Evolutionary conservation across 2,888 invertebrate genomes (phyloP), one percentile per base, ranked within the genome.

Genomic region (Acleris laterana): DNA sequence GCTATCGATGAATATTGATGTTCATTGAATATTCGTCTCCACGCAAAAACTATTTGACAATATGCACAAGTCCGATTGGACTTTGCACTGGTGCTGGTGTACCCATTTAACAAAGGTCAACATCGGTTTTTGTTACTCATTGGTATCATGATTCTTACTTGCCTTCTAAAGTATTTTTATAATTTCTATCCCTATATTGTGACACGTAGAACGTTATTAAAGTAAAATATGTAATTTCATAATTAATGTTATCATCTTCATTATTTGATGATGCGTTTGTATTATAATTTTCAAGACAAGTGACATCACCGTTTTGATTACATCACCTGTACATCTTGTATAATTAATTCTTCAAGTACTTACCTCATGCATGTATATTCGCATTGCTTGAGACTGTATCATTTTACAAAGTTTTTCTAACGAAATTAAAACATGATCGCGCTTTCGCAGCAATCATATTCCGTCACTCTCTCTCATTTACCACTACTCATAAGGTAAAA

Each of bases 1-100:
- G 63, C 70, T 72, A 71, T 71, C 72, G 71, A 76, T 81, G 77
- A 77, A 81, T 82, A 81, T 76, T 74, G 72, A 77, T 78, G 76
- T 72, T 74, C 68, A 83, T 84, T 85, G 84, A 81, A 86, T 88
- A 89, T 88, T 84, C 83, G 83, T 78, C 76, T 68, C 65, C 61
- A 70, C 74, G 46, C 69, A 71, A 68, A 61, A 69, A 62, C 65
- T 25, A 42, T 53, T 44, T 51, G 25, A 28, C 25, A 56, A 50
- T 22, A 50, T 42, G 42, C 51, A 42, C 48, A 22, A 48, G 6
- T 49, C 13, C 13, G 17, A 25, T 55, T 60, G 28, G 28, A 46
- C 61, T 19, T 32, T 13, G 32, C 20, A 28, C 25, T 50, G n/a
- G 49, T 56, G 22, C 25, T 50, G n/a, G 49, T 56, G 22, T 58